phyloP scores from a whole-genome alignment of 1,140 invertebrate species.

The Triops longicaudatus region DNA sequence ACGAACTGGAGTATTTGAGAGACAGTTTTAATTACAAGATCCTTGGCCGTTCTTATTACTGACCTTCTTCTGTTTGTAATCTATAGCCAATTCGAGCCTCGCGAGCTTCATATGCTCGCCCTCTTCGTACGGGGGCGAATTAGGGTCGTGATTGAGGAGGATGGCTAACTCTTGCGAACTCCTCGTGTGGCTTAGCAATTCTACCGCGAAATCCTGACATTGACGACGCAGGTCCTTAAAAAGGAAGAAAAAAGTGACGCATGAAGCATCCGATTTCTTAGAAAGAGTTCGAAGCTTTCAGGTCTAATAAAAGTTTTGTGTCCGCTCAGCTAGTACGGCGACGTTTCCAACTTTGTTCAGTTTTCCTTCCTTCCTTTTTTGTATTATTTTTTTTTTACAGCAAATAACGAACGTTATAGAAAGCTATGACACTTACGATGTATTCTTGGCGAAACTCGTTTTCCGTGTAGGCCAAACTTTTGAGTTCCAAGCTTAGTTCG shows the following conservation, averaged over 20 bases:
- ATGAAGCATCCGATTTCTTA: not conserved
- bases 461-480: constrained; percentile 65
- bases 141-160: constrained; percentile 78
- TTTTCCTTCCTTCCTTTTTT: not conserved
- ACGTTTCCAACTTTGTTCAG: not conserved
- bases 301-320: not conserved
- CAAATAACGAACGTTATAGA: not conserved
- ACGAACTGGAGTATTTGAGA: constrained; percentile 58
- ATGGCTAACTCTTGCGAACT: constrained; percentile 83
- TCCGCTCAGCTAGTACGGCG: not conserved
- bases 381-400: not conserved
- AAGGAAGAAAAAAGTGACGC: not conserved
- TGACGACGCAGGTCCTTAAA: constrained; percentile 63
- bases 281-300: not conserved
- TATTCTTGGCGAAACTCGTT: constrained; percentile 73
- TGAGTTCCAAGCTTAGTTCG: constrained; percentile 70
- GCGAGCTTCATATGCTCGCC: constrained; percentile 67
- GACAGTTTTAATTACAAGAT: constrained; percentile 21
- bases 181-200: constrained; percentile 76
- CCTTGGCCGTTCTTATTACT: constrained; percentile 22
- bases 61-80: constrained; percentile 88
- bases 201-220: constrained; percentile 84
- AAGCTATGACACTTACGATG: constrained; percentile 38
- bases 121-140: constrained; percentile 53
- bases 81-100: constrained; percentile 74